Evolutionary conservation across 2,113 vertebrate species (phyloP).

Genomic region (Sialia sialis): DNA sequence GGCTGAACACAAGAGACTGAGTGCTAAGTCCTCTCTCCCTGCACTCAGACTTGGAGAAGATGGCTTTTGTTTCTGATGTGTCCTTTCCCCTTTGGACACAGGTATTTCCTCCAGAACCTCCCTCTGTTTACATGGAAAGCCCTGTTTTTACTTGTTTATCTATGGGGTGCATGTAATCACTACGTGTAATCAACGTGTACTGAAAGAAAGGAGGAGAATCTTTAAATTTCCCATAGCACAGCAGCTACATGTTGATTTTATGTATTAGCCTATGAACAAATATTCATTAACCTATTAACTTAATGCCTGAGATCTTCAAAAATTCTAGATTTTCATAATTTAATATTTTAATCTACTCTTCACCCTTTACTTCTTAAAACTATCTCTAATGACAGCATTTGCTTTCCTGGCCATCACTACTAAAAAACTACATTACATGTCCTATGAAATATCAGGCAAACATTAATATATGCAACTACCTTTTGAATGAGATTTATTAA

Average conservation of each 20-base stretch:
- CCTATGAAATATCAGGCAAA: not conserved
- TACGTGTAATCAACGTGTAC: not conserved
- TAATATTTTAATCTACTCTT: not conserved
- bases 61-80: not conserved
- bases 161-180: not conserved
- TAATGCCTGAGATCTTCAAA: not conserved
- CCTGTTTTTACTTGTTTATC: not conserved
- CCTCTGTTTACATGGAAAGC: not conserved
- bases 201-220: not conserved
- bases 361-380: not conserved
- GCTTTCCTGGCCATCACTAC: not conserved
- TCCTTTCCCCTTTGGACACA: not conserved
- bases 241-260: not conserved
- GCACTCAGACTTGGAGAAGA: not conserved
- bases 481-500: not conserved
- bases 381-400: not conserved
- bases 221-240: not conserved
- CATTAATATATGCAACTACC: not conserved
- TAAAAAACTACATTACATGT: not conserved
- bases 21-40: not conserved
- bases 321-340: not conserved
- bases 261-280: not conserved
- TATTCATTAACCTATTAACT: not conserved
- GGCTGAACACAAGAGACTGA: not conserved
- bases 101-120: not conserved